These are phyloP conservation scores for Wasmannia auropunctata DNA, from an alignment of 1,140 invertebrate genomes.

Conservation along the genomic window DNA sequence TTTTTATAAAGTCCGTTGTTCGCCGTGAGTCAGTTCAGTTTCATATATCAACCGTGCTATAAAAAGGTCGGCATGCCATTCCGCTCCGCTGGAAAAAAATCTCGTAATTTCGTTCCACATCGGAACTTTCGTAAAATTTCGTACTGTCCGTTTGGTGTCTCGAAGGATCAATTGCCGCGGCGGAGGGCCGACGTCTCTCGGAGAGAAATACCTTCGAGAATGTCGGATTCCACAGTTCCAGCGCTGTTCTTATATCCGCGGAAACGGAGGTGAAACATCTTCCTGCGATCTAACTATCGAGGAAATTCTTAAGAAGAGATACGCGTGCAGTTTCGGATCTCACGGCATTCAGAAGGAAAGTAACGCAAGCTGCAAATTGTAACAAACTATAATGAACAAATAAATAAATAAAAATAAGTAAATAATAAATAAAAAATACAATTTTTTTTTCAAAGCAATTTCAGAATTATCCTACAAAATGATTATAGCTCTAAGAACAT, in stretches of 20 bases:
- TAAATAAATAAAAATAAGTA: background rate
- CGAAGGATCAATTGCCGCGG: slow-evolving; percentile 15
- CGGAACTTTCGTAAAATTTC: background rate
- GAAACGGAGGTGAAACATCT: background rate
- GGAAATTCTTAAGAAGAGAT: slow-evolving; percentile 9
- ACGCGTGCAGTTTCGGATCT: background rate
- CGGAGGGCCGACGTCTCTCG: background rate
- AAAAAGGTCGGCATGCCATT: background rate
- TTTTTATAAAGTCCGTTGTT: background rate
- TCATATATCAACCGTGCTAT: background rate
- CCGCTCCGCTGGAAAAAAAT: background rate
- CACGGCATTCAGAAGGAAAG: background rate
- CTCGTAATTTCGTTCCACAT: background rate
- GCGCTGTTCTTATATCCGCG: background rate
- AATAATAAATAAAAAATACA: no score
- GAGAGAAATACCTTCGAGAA: slow-evolving; percentile 4
- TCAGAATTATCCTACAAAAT: background rate
- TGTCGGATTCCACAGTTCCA: background rate
- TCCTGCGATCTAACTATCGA: background rate
- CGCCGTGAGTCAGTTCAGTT: background rate
- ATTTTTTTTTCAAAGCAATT: background rate
- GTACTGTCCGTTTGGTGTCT: background rate
- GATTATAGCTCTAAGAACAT: background rate
- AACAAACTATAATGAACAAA: background rate
- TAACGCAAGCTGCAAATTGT: background rate